A percentile compares a stretch with the other conserved stretches of the same genome.
These are phyloP conservation scores for Palloptera scutellata DNA, from an alignment of 2,888 invertebrate species.

Conservation along the genomic window DNA sequence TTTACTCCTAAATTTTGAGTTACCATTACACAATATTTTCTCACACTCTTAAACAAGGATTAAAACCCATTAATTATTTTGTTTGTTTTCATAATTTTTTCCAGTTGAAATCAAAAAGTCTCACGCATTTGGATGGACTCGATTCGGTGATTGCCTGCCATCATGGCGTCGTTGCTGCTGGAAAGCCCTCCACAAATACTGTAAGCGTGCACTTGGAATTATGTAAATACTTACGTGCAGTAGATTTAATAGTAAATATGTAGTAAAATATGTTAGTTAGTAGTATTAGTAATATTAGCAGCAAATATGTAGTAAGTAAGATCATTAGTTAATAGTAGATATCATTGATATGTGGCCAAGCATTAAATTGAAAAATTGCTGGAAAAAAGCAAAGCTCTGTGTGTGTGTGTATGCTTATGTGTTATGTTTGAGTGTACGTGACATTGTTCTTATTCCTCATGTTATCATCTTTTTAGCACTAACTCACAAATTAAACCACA, in stretches of 20 bases:
- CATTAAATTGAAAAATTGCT: constrained; percentile 19
- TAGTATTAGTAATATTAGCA: not conserved
- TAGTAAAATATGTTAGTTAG: not conserved
- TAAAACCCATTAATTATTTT: not conserved
- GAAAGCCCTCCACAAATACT: constrained; percentile 12
- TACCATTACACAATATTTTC: constrained; percentile 10
- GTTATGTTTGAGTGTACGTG: not conserved
- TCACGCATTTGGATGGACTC: constrained; percentile 76
- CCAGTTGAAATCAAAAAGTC: constrained; percentile 77
- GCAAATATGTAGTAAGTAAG: not conserved
- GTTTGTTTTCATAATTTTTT: constrained; percentile 45
- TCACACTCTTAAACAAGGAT: not conserved
- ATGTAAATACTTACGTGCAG: not conserved
- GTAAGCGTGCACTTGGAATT: not conserved
- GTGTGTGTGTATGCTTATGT: not conserved
- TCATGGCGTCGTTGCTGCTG: constrained; percentile 45
- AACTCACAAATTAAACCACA: no score
- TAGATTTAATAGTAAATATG: not conserved
- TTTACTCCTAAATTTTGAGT: not conserved
- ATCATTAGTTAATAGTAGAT: not conserved
- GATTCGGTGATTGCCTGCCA: constrained; percentile 65
- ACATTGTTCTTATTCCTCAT: no score
- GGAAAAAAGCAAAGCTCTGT: not conserved
- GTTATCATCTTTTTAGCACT: no score
- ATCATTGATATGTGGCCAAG: not conserved